Evolutionary conservation across 1,140 invertebrate genomes (phyloP), one percentile per base, ranked within the genome.

Genomic region (Drosophila asahinai): DNA sequence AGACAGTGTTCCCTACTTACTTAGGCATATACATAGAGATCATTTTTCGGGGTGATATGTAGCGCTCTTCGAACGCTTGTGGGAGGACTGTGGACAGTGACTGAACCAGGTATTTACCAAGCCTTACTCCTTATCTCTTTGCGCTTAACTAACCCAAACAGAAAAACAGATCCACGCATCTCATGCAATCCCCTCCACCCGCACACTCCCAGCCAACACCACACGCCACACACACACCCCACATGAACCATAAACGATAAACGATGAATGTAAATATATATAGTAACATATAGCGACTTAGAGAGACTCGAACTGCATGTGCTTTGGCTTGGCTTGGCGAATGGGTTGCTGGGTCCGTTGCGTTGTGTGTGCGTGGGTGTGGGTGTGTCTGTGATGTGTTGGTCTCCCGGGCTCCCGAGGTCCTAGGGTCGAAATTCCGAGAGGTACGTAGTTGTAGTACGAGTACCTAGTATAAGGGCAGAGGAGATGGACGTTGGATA

Each of bases 81-180:
- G 43, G 11, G 45, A 43, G 43, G 33, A 57, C 42, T 30, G 30
- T 33, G 52, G 55, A 60, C 67, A 38, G 68, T 61, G 68, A 73
- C 70, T 60, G 71, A 43, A 52, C 33, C 67, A 74, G 71, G 71
- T 74, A 74, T 74, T 74, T 74, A 74, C 71, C 47, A 74, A 73
- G 71, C 55, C 68, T 61, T 74, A 73, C 43, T 60, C 36, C 36
- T 72, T 73, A 73, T 74, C 67, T 74, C 55, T 61, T 52, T 74
- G 68, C 71, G 71, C 71, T 74, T 74, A 52, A 74, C 68, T 74
- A 74, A 73, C 68, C 71, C 57, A 73, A 68, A 48, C 42, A 71
- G 33, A 71, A 42, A 51, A 55, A 15, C 67, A 45, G 30, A 73
- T 61, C 36, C 70, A 73, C 67, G 54, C 67, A 73, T 61, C 15